These are phyloP conservation scores for Anthrax anthrax DNA, from an alignment of 2,888 invertebrate species.

Conservation along the genomic window DNA sequence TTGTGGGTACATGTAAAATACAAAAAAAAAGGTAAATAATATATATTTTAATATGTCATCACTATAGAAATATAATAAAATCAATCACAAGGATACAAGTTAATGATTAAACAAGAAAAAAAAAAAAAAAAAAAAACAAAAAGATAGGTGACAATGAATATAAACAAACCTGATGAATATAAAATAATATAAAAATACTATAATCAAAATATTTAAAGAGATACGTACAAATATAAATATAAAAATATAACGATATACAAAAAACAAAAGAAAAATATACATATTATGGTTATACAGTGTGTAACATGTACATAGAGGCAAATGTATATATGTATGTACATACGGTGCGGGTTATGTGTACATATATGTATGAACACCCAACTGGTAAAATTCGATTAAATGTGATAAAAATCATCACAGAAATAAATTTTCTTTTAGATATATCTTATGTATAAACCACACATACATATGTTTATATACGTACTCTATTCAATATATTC, in stretches of 20 bases:
- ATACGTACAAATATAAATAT: too few relatives aligned
- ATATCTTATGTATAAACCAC: too few relatives aligned
- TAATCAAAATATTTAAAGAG: too few relatives aligned
- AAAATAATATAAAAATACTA: not conserved
- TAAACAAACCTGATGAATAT: too few relatives aligned
- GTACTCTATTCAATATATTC: too few relatives aligned
- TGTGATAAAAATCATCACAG: slow-evolving; percentile 9
- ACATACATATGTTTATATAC: too few relatives aligned
- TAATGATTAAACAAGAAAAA: not conserved
- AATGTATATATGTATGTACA: not conserved
- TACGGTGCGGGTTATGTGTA: not conserved
- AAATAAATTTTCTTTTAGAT: slow-evolving; percentile 9
- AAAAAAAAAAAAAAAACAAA: not conserved
- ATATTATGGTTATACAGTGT: too few relatives aligned
- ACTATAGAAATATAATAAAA: not conserved
- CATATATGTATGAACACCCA: not conserved
- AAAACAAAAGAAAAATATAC: not conserved
- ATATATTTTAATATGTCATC: not conserved
- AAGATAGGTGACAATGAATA: too few relatives aligned
- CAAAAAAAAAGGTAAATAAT: too few relatives aligned
- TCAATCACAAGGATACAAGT: slow-evolving; percentile 1
- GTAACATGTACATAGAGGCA: too few relatives aligned
- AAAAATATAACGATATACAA: not conserved
- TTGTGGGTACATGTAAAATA: too few relatives aligned
- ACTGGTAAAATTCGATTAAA: slow-evolving; percentile 8